A percentile compares a stretch with the other conserved stretches of the same genome.
Conservation (phyloP, 2,113 vertebrate genomes). For the Hemicordylus capensis region DNA sequence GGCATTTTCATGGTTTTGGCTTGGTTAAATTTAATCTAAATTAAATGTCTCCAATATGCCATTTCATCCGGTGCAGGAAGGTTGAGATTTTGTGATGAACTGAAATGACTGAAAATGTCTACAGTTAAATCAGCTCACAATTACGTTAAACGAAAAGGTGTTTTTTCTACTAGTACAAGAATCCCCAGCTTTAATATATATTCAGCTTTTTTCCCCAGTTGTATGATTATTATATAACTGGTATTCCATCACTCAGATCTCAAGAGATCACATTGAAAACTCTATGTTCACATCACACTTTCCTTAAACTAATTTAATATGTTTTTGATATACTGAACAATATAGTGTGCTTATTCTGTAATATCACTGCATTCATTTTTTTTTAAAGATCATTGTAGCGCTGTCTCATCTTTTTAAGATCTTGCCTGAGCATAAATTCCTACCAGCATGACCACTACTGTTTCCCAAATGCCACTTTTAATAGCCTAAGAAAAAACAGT, state of each 20-base stretch:
- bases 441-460: neutral
- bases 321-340: neutral
- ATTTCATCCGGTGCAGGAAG: slow-evolving; percentile 37
- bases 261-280: slow-evolving; percentile 13
- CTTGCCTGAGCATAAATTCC: slow-evolving; percentile 26
- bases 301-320: neutral
- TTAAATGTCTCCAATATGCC: slow-evolving; percentile 45
- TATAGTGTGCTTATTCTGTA: neutral
- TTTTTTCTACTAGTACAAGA: neutral
- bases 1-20: slow-evolving; percentile 64
- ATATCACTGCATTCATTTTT: slow-evolving; percentile 16
- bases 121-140: slow-evolving; percentile 40
- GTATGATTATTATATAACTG: neutral
- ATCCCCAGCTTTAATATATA: neutral
- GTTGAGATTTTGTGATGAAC: slow-evolving; percentile 34
- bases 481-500: slow-evolving; percentile 11
- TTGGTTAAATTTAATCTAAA: slow-evolving; percentile 48
- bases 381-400: neutral
- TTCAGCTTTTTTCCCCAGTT: neutral
- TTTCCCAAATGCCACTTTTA: neutral
- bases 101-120: slow-evolving; percentile 36
- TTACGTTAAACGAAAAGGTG: slow-evolving; percentile 14
- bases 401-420: rapidly evolving
- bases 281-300: neutral
- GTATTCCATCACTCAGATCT: neutral